These are phyloP conservation scores for Axinella damicornis DNA, from an alignment of 37 sponge, comb jelly and placozoan genomes.

Conservation along the genomic window DNA sequence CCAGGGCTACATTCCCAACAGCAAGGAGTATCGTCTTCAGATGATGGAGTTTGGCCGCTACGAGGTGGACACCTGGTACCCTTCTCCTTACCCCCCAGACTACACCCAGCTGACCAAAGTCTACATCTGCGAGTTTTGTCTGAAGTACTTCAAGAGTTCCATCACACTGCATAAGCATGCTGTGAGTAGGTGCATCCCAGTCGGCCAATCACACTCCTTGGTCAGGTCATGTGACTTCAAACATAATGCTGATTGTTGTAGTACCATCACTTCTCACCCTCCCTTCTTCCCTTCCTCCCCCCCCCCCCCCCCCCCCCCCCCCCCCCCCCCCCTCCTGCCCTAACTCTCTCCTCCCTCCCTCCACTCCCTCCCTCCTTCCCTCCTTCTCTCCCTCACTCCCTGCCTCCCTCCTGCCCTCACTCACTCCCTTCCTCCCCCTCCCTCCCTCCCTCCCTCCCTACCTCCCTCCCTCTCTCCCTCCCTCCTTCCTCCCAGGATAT, in stretches of 20 bases:
- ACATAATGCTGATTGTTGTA: too few relatives aligned
- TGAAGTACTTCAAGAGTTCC: constrained; percentile 80
- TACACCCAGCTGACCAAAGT: constrained; percentile 69
- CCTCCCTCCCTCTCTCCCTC: too few relatives aligned
- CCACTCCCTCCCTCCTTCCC: not conserved
- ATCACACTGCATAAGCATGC: constrained; percentile 66
- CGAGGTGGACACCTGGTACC: constrained; percentile 81
- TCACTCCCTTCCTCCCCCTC: too few relatives aligned
- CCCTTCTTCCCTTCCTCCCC: not conserved
- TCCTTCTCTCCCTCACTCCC: not conserved
- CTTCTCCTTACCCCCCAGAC: constrained; percentile 85
- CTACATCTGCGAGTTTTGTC: constrained; percentile 85
- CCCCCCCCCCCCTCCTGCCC: too few relatives aligned
- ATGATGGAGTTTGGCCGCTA: constrained; percentile 67
- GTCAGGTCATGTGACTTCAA: too few relatives aligned
- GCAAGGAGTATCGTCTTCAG: constrained; percentile 41
- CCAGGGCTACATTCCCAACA: constrained; percentile 16
- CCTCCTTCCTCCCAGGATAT: constrained; percentile 29
- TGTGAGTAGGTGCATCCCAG: constrained; percentile 14
- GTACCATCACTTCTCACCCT: too few relatives aligned
- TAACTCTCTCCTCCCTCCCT: not conserved
- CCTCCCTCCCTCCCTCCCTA: too few relatives aligned
- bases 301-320: too few relatives aligned
- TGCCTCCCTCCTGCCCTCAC: not conserved
- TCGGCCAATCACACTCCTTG: too few relatives aligned